Evolutionary conservation across 2,113 vertebrate genomes (phyloP).

Genomic region (Aspiorhynchus laticeps): DNA sequence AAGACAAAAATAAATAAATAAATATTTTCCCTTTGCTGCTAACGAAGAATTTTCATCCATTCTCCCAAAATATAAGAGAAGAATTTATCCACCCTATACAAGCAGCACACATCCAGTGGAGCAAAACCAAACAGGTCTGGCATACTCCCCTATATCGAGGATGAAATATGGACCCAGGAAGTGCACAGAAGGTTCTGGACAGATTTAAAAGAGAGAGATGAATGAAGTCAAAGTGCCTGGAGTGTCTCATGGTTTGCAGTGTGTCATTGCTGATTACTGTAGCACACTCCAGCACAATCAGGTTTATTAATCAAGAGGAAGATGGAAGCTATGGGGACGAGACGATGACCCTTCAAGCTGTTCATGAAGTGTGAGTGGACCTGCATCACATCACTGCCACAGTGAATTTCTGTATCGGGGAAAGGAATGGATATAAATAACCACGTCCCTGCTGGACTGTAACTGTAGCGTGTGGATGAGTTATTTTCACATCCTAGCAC

Average conservation of each 20-base stretch:
- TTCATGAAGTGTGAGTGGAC: slow-evolving; percentile 10
- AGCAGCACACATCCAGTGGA: background rate
- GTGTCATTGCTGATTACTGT: slow-evolving; percentile 24
- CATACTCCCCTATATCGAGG: background rate
- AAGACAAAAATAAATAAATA: background rate
- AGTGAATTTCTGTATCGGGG: background rate
- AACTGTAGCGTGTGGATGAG: background rate
- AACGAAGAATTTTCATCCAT: background rate
- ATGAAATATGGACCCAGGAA: slow-evolving; percentile 24
- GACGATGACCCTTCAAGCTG: slow-evolving; percentile 38
- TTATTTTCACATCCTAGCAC: background rate
- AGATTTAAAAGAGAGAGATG: background rate
- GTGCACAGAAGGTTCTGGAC: background rate
- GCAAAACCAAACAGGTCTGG: background rate
- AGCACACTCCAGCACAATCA: slow-evolving; percentile 35
- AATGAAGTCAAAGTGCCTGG: slow-evolving; percentile 7
- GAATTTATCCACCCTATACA: background rate
- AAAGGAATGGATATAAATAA: slow-evolving; percentile 32
- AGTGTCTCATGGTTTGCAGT: slow-evolving; percentile 3
- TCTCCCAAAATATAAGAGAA: no score
- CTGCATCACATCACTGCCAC: slow-evolving; percentile 24
- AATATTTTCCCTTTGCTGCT: background rate
- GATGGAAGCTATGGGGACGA: background rate
- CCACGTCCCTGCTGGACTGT: background rate
- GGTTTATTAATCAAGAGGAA: slow-evolving; percentile 40